These are phyloP conservation scores for Collichthys lucidus DNA, from an alignment of 2,113 vertebrate genomes.

Conservation along the genomic window DNA sequence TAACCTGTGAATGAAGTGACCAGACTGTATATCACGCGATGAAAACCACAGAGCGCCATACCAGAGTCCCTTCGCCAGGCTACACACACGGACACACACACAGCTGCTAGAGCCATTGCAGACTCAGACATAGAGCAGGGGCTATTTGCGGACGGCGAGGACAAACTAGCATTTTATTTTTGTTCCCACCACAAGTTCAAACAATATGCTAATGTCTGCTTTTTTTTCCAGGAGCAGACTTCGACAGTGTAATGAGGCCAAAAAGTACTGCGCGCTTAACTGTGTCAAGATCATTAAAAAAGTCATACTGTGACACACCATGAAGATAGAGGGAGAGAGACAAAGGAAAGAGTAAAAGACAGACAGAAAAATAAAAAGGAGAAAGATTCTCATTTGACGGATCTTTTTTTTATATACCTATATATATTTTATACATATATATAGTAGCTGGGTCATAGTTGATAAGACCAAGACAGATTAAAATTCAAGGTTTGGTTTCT, in stretches of 20 bases:
- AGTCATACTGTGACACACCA: conserved; percentile 20
- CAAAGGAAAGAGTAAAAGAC: background rate
- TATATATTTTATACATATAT: too few relatives aligned
- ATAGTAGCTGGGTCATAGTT: background rate
- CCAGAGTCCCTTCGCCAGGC: conserved; percentile 44
- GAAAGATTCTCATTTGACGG: background rate
- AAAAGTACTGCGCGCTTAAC: conserved; percentile 32
- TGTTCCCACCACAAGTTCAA: conserved; percentile 68
- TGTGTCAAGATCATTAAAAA: conserved; percentile 49
- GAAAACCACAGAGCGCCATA: conserved; percentile 69
- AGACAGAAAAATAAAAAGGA: background rate
- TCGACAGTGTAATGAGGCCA: conserved; percentile 53
- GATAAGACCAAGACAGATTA: background rate
- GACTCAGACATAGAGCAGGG: conserved; percentile 52
- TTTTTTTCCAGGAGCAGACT: conserved; percentile 66
- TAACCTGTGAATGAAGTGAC: conserved; percentile 68
- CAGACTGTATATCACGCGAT: conserved; percentile 70
- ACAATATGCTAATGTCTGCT: conserved; percentile 73
- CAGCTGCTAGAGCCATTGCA: conserved; percentile 78
- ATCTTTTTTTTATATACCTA: background rate
- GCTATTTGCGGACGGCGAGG: conserved; percentile 70
- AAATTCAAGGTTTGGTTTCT: background rate
- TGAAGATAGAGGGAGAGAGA: background rate
- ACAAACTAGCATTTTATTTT: conserved; percentile 73
- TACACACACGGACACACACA: conserved; percentile 45